phyloP scores from a whole-genome alignment of 2,113 vertebrate species.

The Tragelaphus scriptus region DNA sequence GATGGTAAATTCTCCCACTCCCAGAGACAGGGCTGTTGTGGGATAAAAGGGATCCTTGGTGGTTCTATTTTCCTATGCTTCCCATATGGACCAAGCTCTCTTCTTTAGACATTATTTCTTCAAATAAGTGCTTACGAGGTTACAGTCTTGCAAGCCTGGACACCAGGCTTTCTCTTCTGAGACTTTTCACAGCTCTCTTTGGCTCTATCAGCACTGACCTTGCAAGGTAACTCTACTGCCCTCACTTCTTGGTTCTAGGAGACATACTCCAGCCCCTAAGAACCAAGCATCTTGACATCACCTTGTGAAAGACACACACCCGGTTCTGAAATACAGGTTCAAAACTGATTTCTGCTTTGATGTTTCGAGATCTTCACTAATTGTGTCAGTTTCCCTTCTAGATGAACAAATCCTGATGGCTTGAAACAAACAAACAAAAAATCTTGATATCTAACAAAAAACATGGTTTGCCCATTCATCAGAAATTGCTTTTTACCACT shows the following conservation, averaged over 20 bases:
- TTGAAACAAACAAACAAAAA: neutral
- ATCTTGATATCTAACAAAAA: neutral
- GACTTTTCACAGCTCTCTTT: neutral
- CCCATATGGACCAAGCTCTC: neutral
- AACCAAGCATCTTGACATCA: neutral
- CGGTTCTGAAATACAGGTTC: neutral
- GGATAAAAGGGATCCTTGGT: neutral
- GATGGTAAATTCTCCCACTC: neutral
- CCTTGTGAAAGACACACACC: neutral
- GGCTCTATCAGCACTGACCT: no score
- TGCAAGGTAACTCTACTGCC: rapidly evolving
- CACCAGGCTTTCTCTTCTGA: neutral
- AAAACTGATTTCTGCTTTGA: neutral
- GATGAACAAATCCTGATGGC: neutral
- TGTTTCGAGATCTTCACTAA: neutral
- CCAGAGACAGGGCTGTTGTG: neutral
- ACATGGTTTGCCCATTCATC: neutral
- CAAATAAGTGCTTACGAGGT: neutral
- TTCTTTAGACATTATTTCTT: neutral
- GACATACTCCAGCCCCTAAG: neutral
- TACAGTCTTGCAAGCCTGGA: neutral
- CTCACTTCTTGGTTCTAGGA: neutral
- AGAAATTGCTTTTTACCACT: neutral
- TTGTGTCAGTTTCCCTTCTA: neutral
- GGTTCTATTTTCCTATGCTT: neutral